phyloP scores from a whole-genome alignment of 1,140 invertebrate species.

The Pogonomyrmex californicus region DNA sequence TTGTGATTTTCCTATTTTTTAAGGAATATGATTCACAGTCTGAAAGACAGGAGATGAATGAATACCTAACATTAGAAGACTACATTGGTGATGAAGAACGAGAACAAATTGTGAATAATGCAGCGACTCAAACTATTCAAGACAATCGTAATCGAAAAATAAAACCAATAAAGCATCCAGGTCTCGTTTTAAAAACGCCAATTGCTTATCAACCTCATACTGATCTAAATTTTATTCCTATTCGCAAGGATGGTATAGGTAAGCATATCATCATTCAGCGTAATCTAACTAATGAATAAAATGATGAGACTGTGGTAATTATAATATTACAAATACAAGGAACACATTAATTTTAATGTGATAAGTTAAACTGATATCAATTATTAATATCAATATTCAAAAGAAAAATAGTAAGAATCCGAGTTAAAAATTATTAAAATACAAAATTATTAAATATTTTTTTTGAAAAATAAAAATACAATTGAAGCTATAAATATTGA shows the following conservation, averaged over 20 bases:
- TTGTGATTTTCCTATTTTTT: slow-evolving; percentile 38
- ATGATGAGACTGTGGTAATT: not conserved
- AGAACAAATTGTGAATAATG: slow-evolving; percentile 87
- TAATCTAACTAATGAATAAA: not conserved
- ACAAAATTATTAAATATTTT: not conserved
- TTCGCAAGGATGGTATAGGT: slow-evolving; percentile 95
- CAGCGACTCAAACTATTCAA: slow-evolving; percentile 87
- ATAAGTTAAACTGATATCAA: too few species aligned
- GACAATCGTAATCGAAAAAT: slow-evolving; percentile 89
- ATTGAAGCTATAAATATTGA: not conserved
- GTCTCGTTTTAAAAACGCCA: slow-evolving; percentile 92
- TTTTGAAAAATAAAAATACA: not conserved
- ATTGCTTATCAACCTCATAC: slow-evolving; percentile 93
- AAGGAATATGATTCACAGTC: slow-evolving; percentile 82
- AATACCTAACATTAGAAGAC: slow-evolving; percentile 84
- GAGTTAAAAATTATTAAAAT: not conserved
- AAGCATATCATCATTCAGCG: slow-evolving; percentile 72
- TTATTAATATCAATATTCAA: too few species aligned
- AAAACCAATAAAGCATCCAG: slow-evolving; percentile 92
- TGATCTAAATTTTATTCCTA: slow-evolving; percentile 92
- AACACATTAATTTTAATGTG: too few species aligned
- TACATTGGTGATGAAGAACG: slow-evolving; percentile 85
- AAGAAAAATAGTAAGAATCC: too few species aligned
- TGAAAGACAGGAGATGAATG: slow-evolving; percentile 82
- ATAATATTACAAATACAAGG: slow-evolving; percentile 8